Evolutionary conservation across 2,113 vertebrate species (phyloP), one percentile per base, ranked within the genome.

Genomic region (Benthochromis sp.): DNA sequence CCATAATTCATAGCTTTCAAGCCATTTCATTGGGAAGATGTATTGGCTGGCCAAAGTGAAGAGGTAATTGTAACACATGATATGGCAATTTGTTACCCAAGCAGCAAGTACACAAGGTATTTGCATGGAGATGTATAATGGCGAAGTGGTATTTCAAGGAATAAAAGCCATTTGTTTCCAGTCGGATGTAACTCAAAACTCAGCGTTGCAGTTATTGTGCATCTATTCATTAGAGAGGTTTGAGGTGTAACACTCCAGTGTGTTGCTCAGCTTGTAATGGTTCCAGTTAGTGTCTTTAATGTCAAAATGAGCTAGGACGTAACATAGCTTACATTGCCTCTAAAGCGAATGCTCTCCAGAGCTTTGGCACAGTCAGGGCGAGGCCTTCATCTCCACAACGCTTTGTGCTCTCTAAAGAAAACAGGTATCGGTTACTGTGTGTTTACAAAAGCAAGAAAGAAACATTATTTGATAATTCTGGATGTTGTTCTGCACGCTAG

Each of bases 1-100:
- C 94, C 96, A 97, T 95, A 96, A 96, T 96, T 97, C 92, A 97
- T 97, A 95, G 96, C 95, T 96, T 96, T 97, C 95, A 96, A 95
- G 90, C 89, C 92, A 89, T 84, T 96, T 95, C 92, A 95, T 94
- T 94, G 95, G 92, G 95, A 96, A 97, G 96, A 97, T 95, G 90
- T 95, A 97, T 96, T 94, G 95, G 88, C 91, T 91, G 93, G 95
- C 90, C 91, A 82, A 92, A 93, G 93, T 92, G 93, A 92, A 94
- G 93, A 95, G 94, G 94, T 96, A 96, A 96, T 96, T 96, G 95
- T 93, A 97, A 96, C 95, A 97, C 95, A 96, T 94, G 96, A 97
- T 96, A 96, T 89, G 94, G 94, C 96, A 96, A 97, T 97, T 96
- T 96, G 95, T 97, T 97, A 95, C 92, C 94, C 93, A 86, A 89